Percentiles rank a stretch among this genome's conserved stretches.
Evolutionary conservation across 2,888 invertebrate genomes (phyloP).

Genomic region (Bombylius major): DNA sequence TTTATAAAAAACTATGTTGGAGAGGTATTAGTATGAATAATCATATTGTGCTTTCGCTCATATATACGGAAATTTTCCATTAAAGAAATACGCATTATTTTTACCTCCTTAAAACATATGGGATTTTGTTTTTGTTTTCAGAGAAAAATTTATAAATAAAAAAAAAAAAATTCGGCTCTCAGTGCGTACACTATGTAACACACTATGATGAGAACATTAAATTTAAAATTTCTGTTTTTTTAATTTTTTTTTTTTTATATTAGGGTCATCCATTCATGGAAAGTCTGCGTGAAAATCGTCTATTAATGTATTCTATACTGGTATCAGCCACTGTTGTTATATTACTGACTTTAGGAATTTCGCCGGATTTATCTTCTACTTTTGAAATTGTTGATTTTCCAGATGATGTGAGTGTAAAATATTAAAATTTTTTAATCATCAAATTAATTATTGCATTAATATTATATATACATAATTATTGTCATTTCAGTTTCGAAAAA

Average conservation of each 20-base stretch:
- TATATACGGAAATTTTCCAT: no score
- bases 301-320: conserved; percentile 80
- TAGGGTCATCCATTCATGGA: conserved; percentile 99
- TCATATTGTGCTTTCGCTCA: no score
- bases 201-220: no score
- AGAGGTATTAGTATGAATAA: no score
- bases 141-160: no score
- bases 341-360: conserved; percentile 67
- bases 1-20: no score
- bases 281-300: conserved; percentile 80
- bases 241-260: not conserved
- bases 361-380: conserved; percentile 74
- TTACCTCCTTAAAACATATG: no score
- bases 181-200: no score
- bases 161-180: no score
- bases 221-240: not conserved
- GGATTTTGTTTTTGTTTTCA: no score
- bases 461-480: not conserved
- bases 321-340: conserved; percentile 72
- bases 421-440: not conserved
- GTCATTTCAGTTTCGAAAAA: conserved; percentile 71
- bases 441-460: not conserved
- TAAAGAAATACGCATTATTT: no score
- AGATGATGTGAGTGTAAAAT: conserved; percentile 58
- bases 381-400: conserved; percentile 96